phyloP scores from a whole-genome alignment of 2,797 vertebrate species.

The Tragopan temminckii region DNA sequence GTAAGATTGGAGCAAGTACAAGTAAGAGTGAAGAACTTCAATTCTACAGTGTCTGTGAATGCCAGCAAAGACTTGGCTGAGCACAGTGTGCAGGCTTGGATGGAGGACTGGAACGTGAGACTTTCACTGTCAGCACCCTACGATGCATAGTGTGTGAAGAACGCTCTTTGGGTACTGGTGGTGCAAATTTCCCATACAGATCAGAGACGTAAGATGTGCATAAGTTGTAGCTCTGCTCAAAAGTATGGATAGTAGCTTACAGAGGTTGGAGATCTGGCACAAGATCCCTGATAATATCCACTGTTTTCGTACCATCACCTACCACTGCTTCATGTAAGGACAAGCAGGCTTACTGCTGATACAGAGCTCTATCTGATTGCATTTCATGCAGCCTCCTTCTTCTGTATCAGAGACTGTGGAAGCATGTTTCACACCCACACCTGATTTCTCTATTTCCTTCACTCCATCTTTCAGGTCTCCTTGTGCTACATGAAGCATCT shows the following conservation, averaged over 20 bases:
- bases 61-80: background rate
- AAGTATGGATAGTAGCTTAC: background rate
- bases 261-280: background rate
- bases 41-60: background rate
- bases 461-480: conserved; percentile 13
- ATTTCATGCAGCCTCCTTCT: background rate
- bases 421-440: conserved; percentile 6
- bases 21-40: background rate
- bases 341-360: background rate
- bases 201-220: background rate
- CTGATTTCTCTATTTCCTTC: conserved; percentile 31
- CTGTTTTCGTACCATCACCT: background rate
- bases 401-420: background rate
- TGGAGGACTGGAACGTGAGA: background rate
- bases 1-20: background rate
- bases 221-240: background rate
- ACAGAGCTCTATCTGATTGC: background rate
- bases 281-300: background rate
- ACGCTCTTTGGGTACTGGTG: background rate
- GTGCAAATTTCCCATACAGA: background rate
- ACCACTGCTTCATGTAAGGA: background rate
- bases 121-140: background rate
- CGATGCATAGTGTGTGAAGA: background rate
- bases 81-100: rapidly evolving
- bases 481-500: conserved; percentile 22